Evolutionary conservation across 2,888 invertebrate species (phyloP), one percentile per base, ranked within the genome.

Genomic region (Tenthredo notha): DNA sequence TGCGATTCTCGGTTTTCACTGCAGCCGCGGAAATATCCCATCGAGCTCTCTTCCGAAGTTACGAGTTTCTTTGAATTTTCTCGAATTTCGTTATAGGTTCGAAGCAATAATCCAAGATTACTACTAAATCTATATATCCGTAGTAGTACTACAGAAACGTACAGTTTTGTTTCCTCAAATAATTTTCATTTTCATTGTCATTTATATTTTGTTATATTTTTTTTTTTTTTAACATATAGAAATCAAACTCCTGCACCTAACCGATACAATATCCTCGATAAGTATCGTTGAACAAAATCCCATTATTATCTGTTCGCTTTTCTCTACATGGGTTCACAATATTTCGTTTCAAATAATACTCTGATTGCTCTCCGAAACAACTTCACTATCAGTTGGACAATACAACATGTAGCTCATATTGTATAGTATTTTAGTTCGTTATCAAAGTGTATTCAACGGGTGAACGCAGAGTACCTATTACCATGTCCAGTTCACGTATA

Each of bases 391-490:
- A 33, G 67, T 67, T 33, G 67, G 29, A 67, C 67, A 33, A 67
- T 67, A 25, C 61, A 0, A 0, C 4, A 21, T 25, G 1, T 29
- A 67, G 33, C 33, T 33, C 37, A 37, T 37, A 37, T 37, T 18
- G 58, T 47, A 58, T 29, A 58, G 78, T 78, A 78, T 78, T 78
- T 58, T 40, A 37, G 58, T 78, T 78, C 78, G 78, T 78, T 78
- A 78, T 78, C 78, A 58, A 37, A 58, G 78, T 61, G 78, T 78
- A 78, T 78, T 78, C 78, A 78, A 78, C 78, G 58, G 40, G 5
- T 61, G 58, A 61, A 29, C 50, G 50, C n/a, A 21, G 58, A 21
- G 58, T 54, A 61, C 78, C 58, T 50, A 61, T 58, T 61, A 78
- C 61, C n/a, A 58, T 10, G 78, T n/a, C 58, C 29, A 37, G 58